Base-by-base conservation (phyloP, 2,113 vertebrate genomes). In the Murina feae region DNA sequence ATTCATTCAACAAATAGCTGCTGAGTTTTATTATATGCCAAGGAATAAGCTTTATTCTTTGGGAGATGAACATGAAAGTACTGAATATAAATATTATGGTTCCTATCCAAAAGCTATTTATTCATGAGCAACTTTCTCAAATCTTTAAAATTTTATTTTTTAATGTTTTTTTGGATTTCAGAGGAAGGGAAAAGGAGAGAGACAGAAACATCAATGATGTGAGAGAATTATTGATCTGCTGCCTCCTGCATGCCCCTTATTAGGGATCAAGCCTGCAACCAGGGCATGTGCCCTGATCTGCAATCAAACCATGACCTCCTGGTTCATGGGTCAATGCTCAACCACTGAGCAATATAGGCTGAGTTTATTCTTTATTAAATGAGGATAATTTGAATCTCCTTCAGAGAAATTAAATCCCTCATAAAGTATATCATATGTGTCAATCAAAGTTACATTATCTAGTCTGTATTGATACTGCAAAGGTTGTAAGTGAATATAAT, bases 1-100 rank as follows among this genome's bases (percentile, higher is more conserved):
- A 96, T 82, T 96, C 87, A 97, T 90, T 95, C 53, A 87, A 96
- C 63, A 96, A 97, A 95, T 93, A 97, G 96, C 96, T 97, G 95
- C 75, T 96, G 92, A 91, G n/a, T 90, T 93, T 92, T 89, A 84
- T 78, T 94, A 82, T 44, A 91, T 37, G 81, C 81, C 92, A 96
- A 96, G 87, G 94, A 97, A 87, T 79, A 80, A 78, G 92, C 84
- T 89, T 95, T 94, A 92, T 95, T 94, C 84, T 97, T 47, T 44
- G 13, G 10, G 16, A 96, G 53, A 96, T 88, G 92, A 95, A 95
- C 90, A 93, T 93, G 68, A 96, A 93, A 97, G 53, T 74, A 96
- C 93, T 96, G 92, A 96, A 93, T 95, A 96, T 81, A 91, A 96
- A 96, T 96, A 82, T 49, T 72, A 86, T 74, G 47, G 72, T 90